Conservation (phyloP, 2,888 invertebrate genomes). For the Julus scandinavius region DNA sequence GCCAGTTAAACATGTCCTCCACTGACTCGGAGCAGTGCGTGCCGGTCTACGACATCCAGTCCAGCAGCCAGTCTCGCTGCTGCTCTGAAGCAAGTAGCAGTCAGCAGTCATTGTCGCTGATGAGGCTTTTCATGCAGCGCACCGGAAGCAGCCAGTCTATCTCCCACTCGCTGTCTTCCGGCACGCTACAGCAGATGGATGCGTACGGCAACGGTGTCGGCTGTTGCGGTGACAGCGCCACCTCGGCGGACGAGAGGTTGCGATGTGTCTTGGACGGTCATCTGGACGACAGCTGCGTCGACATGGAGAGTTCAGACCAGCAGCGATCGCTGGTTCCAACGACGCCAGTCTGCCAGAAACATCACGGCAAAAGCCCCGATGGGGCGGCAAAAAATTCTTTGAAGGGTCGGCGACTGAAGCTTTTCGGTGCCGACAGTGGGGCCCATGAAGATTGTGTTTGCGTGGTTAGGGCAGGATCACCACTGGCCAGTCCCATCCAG, state of each 20-base stretch:
- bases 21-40: constrained; percentile 59
- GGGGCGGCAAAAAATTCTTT: neutral
- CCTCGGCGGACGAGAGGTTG: constrained; percentile 58
- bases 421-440: constrained; percentile 45
- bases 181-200: constrained; percentile 49
- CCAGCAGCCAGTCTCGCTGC: constrained; percentile 61
- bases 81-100: constrained; percentile 65
- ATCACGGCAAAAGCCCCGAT: neutral
- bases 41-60: constrained; percentile 63
- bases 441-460: constrained; percentile 24
- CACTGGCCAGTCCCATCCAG: constrained; percentile 54
- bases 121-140: constrained; percentile 89
- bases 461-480: constrained; percentile 7
- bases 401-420: constrained; percentile 40
- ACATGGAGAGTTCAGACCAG: neutral
- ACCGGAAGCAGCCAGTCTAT: constrained; percentile 75
- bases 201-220: neutral
- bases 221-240: constrained; percentile 52
- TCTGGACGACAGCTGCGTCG: neutral
- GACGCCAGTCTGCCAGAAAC: neutral
- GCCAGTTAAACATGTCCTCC: constrained; percentile 57
- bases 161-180: constrained; percentile 49
- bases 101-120: constrained; percentile 76
- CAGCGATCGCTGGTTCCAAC: neutral
- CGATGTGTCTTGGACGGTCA: constrained; percentile 53